These are phyloP conservation scores for Caenorhabditis zanzibari DNA, from an alignment of 2,888 invertebrate species.

Conservation along the genomic window DNA sequence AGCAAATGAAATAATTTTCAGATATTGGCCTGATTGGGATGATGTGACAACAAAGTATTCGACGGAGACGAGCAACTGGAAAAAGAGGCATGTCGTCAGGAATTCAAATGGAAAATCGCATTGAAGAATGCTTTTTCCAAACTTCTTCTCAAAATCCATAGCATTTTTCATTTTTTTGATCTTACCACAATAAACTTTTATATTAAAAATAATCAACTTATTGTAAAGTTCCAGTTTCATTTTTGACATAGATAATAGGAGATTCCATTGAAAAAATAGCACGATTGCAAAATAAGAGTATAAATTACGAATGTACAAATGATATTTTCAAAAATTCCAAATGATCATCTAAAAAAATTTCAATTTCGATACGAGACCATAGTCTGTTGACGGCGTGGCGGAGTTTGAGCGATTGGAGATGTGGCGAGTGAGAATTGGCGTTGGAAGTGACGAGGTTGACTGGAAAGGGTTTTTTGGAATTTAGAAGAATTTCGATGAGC, in stretches of 20 bases:
- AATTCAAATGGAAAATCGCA: slow-evolving; percentile 38
- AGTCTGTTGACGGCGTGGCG: slow-evolving; percentile 55
- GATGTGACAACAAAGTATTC: slow-evolving; percentile 74
- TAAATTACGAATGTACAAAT: no score
- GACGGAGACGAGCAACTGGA: slow-evolving; percentile 71
- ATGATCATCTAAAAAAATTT: neutral
- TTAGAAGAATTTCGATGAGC: neutral
- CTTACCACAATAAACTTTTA: neutral
- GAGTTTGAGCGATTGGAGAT: slow-evolving; percentile 63
- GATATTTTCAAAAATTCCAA: no score
- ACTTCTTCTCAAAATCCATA: neutral
- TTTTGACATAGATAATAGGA: no score
- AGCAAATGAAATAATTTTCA: slow-evolving; percentile 64
- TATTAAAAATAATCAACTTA: no score
- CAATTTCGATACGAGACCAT: slow-evolving; percentile 64
- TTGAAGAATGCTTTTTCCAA: neutral
- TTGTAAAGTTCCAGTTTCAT: no score
- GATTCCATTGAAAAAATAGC: no score
- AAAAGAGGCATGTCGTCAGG: slow-evolving; percentile 55
- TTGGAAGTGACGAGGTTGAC: slow-evolving; percentile 55
- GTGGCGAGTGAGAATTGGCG: slow-evolving; percentile 64
- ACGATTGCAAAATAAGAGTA: no score
- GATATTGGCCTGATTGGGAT: slow-evolving; percentile 81
- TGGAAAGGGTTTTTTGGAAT: slow-evolving; percentile 5
- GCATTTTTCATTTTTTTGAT: neutral